Evolutionary conservation across 2,113 vertebrate genomes (phyloP).

Genomic region (Thermophis baileyi): DNA sequence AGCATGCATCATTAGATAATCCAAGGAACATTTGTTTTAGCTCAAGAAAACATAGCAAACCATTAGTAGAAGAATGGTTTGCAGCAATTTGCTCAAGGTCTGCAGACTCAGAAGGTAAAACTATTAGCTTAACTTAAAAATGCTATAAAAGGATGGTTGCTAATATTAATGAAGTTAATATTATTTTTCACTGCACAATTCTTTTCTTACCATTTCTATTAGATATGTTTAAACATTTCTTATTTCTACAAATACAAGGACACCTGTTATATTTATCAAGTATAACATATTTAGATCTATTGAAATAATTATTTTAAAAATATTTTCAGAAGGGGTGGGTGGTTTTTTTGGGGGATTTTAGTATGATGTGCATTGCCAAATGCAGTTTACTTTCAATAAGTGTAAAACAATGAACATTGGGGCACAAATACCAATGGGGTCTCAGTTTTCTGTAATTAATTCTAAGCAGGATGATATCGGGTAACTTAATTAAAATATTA

Average conservation of each 20-base stretch:
- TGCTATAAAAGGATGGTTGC: not conserved
- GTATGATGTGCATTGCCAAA: not conserved
- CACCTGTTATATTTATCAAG: not conserved
- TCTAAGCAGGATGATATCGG: not conserved
- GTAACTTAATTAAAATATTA: not conserved
- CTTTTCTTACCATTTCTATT: not conserved
- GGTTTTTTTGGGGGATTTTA: not conserved
- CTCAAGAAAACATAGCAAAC: not conserved
- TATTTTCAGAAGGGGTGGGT: not conserved
- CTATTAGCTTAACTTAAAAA: not conserved
- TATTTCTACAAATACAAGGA: not conserved
- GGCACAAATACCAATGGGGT: not conserved
- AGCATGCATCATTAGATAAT: not conserved
- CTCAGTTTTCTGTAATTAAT: not conserved
- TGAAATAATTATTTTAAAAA: not conserved
- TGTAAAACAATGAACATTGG: not conserved
- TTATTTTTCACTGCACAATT: not conserved
- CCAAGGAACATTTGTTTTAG: not conserved
- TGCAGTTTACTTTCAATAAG: not conserved
- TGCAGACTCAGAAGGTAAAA: not conserved
- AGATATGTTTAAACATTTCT: not conserved
- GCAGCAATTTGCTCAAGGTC: not conserved
- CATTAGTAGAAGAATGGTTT: not conserved
- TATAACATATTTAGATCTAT: not conserved
- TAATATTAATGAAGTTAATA: not conserved